These are phyloP conservation scores for Temnothorax nylanderi DNA, from an alignment of 1,140 invertebrate genomes.

Conservation along the genomic window DNA sequence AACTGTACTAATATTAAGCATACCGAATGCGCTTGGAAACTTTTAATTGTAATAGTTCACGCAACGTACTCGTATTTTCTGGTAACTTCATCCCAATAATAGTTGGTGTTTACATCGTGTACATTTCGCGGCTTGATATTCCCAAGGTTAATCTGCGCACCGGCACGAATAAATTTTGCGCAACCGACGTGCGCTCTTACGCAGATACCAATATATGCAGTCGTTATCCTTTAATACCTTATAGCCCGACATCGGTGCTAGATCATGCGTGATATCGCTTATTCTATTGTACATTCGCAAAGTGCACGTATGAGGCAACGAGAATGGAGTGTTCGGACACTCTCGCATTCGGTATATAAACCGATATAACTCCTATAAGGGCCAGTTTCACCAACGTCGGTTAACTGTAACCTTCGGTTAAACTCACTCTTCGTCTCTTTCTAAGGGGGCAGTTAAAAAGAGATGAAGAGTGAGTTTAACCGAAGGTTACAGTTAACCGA, in stretches of 20 bases:
- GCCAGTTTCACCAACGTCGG: too few relatives aligned
- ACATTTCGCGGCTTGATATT: neutral
- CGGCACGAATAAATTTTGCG: constrained; percentile 25
- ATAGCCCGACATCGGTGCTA: neutral
- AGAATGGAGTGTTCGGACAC: neutral
- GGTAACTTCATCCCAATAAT: neutral
- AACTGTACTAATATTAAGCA: neutral
- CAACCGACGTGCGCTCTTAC: constrained; percentile 26
- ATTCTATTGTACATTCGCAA: constrained; percentile 20
- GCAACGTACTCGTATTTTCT: neutral
- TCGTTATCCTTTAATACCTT: constrained; percentile 47
- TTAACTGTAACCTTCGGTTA: too few relatives aligned
- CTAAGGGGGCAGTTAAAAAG: too few relatives aligned
- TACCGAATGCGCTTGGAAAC: neutral
- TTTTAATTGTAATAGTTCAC: neutral
- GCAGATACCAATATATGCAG: constrained; percentile 44
- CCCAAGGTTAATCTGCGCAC: constrained; percentile 10
- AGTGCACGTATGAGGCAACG: neutral
- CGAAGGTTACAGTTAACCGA: too few relatives aligned
- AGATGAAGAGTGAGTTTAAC: too few relatives aligned
- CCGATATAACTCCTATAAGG: neutral
- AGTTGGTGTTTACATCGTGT: constrained; percentile 1
- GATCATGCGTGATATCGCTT: constrained; percentile 26
- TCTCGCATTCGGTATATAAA: constrained; percentile 8
- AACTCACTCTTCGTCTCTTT: too few relatives aligned